Percentiles rank a stretch among this genome's conserved stretches.
These are phyloP conservation scores for Butorides virescens DNA, from an alignment of 2,113 vertebrate species.

Conservation along the genomic window DNA sequence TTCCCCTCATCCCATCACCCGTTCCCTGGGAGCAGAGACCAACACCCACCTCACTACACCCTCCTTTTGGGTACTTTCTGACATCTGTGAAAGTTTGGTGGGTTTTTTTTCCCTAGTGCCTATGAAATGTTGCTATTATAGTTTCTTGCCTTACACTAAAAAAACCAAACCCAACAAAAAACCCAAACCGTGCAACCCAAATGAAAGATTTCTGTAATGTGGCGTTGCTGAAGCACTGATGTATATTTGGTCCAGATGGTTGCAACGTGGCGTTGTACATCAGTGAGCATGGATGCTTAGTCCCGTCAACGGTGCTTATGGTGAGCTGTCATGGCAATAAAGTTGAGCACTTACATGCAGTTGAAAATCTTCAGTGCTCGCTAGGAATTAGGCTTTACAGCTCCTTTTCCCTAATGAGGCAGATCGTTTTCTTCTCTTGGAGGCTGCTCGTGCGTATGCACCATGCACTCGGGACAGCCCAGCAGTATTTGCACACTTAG, in stretches of 20 bases:
- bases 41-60: too few species aligned
- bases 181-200: neutral
- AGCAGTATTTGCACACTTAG: neutral
- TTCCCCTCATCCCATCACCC: too few species aligned
- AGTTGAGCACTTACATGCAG: neutral
- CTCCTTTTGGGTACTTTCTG: neutral
- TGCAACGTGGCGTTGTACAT: neutral
- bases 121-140: neutral
- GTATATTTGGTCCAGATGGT: neutral
- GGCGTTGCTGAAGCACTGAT: neutral
- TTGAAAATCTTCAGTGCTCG: neutral
- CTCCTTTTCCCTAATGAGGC: neutral
- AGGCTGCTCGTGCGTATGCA: accelerated
- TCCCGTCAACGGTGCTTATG: neutral
- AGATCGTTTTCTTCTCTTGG: neutral
- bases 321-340: neutral
- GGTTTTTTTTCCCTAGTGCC: neutral
- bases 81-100: neutral
- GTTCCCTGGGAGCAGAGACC: too few species aligned
- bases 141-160: neutral
- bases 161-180: neutral
- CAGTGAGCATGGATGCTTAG: neutral
- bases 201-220: neutral
- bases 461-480: accelerated
- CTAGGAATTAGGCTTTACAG: neutral